Conservation (phyloP, 2,888 invertebrate genomes). For the Rosalia funebris region DNA sequence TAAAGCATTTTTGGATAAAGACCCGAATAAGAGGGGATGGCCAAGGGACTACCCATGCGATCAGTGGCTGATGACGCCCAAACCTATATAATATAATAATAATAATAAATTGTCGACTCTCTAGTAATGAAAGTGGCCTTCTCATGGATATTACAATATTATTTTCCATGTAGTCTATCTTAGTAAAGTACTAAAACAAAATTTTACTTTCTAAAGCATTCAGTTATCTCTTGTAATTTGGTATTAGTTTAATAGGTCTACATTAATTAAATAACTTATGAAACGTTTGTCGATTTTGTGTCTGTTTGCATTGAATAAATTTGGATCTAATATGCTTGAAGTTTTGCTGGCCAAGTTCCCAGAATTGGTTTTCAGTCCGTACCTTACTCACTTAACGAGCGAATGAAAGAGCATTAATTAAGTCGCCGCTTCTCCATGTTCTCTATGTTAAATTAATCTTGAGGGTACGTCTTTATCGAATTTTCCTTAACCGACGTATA, state of each 20-base stretch:
- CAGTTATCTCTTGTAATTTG: neutral
- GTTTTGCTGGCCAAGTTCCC: neutral
- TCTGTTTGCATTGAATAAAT: constrained; percentile 1
- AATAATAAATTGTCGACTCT: too few relatives aligned
- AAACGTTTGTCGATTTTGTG: neutral
- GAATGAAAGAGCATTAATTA: constrained; percentile 1
- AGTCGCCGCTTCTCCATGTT: neutral
- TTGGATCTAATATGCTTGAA: neutral
- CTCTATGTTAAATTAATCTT: constrained; percentile 6
- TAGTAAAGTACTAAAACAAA: too few relatives aligned
- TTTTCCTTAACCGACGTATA: neutral
- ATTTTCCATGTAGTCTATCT: too few relatives aligned
- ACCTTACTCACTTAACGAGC: neutral
- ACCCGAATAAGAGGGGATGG: too few relatives aligned
- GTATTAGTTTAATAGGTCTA: neutral
- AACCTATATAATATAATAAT: too few relatives aligned
- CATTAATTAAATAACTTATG: neutral
- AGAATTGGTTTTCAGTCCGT: constrained; percentile 3
- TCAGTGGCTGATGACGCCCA: too few relatives aligned
- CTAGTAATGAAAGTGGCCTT: too few relatives aligned
- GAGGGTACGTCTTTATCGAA: neutral
- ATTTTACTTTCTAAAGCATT: neutral
- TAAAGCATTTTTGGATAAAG: too few relatives aligned
- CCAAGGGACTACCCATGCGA: too few relatives aligned
- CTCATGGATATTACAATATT: too few relatives aligned